Evolutionary conservation across 2,888 invertebrate genomes (phyloP), one percentile per base, ranked within the genome.

Genomic region (Cantharis nigra): DNA sequence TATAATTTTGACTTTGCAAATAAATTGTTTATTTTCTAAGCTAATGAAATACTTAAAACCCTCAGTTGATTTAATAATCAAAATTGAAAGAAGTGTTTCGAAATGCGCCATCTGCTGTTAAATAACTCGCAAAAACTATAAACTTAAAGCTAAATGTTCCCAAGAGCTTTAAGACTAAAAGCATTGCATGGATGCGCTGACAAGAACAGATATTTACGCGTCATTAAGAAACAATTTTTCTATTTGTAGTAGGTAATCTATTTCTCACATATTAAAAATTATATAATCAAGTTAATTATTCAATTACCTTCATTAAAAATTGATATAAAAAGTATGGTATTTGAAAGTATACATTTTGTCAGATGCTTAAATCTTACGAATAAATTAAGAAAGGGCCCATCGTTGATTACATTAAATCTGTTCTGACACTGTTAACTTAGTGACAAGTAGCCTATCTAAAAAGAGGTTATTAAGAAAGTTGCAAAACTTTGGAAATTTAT

Each of bases 391-490:
- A 65, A 65, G 10, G 33, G 33, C 65, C 23, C 65, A 26, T 77
- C 72, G 74, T 76, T 79, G 77, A 78, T 72, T 73, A 74, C 75
- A 74, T 69, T 76, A 72, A 75, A 73, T 77, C 74, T 77, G 74
- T 71, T 73, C 71, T 77, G 75, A 75, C 78, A 75, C 67, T 72
- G 73, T 78, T 71, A 77, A 76, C 78, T 78, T 77, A 76, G 77
- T 76, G 78, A 78, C 78, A 76, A 81, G 79, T 75, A 78, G 77
- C 75, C 49, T 79, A 81, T 79, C 78, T 78, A 75, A 75, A 79
- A 79, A 74, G 79, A 74, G 78, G 78, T 79, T 77, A 75, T 76
- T 78, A 81, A 78, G 77, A 76, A 81, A 81, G 79, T 81, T 81
- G 69, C 78, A 78, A 81, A 81, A 78, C 79, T 72, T 30, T 73